Percentiles rank a stretch among this genome's conserved stretches.
These are phyloP conservation scores for Glossophaga mutica DNA, from an alignment of 2,797 vertebrate genomes.

Conservation along the genomic window DNA sequence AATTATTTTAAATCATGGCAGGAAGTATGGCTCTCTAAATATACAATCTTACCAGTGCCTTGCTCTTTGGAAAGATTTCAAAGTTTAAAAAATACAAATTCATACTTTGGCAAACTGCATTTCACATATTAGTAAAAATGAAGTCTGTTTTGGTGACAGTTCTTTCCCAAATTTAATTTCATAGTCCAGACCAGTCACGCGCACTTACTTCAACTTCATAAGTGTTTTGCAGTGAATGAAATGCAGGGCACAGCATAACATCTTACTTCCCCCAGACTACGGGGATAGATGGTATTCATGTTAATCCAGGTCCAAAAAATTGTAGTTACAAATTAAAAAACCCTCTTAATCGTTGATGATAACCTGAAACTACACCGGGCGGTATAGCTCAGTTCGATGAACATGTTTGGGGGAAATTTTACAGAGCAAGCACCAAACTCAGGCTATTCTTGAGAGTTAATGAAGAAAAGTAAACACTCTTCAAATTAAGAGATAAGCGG, in stretches of 20 bases:
- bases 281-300: background rate
- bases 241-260: background rate
- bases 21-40: background rate
- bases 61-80: background rate
- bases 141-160: background rate
- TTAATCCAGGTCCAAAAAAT: background rate
- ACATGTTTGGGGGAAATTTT: background rate
- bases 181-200: background rate
- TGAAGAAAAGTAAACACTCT: background rate
- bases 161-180: background rate
- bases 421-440: background rate
- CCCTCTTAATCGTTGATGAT: background rate
- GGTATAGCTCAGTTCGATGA: background rate
- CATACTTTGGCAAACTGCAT: background rate
- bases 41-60: background rate
- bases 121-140: background rate
- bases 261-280: background rate
- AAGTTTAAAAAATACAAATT: background rate
- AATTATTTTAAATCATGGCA: background rate
- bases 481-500: background rate
- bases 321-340: background rate
- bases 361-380: background rate
- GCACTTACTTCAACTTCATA: background rate
- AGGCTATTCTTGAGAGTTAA: background rate
- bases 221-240: background rate